These are phyloP conservation scores for Dorcus hopei DNA, from an alignment of 2,888 invertebrate genomes.

Conservation along the genomic window DNA sequence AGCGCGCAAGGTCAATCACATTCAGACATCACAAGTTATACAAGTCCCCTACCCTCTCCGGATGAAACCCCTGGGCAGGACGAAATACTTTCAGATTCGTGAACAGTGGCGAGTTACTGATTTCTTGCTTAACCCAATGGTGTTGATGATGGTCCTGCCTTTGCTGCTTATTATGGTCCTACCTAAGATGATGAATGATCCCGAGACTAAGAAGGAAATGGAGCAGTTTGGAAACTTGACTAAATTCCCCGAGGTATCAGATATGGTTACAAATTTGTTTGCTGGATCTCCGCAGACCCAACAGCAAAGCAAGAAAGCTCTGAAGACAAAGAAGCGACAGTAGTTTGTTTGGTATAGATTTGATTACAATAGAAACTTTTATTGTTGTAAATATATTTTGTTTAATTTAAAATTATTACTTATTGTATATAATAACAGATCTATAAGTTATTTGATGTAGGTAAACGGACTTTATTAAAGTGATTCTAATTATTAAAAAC, in stretches of 20 bases:
- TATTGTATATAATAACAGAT: constrained; percentile 3
- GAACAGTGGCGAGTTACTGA: constrained; percentile 98
- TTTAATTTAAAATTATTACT: not conserved
- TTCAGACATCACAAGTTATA: constrained; percentile 86
- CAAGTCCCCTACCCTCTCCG: constrained; percentile 91
- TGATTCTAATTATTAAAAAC: no score
- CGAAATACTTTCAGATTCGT: constrained; percentile 84
- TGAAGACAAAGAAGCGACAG: constrained; percentile 41
- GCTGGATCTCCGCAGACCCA: constrained; percentile 60
- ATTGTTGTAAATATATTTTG: constrained; percentile 5
- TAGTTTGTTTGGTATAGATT: constrained; percentile 17
- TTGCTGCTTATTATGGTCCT: constrained; percentile 85
- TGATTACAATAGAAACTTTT: not conserved
- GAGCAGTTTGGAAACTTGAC: constrained; percentile 83
- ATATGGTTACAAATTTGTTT: constrained; percentile 85
- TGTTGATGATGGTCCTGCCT: constrained; percentile 95
- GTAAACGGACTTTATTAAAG: not conserved
- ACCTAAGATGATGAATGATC: constrained; percentile 97
- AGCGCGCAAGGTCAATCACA: constrained; percentile 89
- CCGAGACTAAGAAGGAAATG: constrained; percentile 94
- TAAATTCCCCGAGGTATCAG: constrained; percentile 89
- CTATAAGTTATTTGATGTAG: not conserved
- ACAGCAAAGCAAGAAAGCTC: constrained; percentile 35
- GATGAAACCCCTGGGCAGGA: constrained; percentile 77
- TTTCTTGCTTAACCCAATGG: constrained; percentile 95